Percentiles rank a stretch among this genome's conserved stretches.
These are phyloP conservation scores for Lysandra bellargus DNA, from an alignment of 2,888 invertebrate genomes.

Conservation along the genomic window DNA sequence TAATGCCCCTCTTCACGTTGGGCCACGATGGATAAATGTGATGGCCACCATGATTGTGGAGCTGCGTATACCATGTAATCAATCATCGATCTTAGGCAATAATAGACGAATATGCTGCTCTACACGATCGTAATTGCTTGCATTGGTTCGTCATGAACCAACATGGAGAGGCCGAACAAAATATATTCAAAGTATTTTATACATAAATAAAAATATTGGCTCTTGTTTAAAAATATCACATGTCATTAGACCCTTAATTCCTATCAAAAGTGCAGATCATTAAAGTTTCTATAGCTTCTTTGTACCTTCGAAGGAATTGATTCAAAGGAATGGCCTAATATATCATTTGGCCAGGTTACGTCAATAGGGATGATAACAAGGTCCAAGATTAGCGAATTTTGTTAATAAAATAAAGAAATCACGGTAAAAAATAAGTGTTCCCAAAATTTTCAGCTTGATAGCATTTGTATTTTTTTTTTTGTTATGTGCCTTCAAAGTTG, in stretches of 20 bases:
- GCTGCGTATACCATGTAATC: neutral
- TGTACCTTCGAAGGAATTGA: neutral
- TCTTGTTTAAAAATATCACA: conserved; percentile 16
- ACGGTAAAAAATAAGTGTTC: too few relatives aligned
- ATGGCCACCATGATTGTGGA: neutral
- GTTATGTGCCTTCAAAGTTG: too few relatives aligned
- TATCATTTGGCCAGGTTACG: neutral
- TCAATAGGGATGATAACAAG: neutral
- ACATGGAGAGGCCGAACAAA: neutral
- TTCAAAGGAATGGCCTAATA: neutral
- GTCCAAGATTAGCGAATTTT: too few relatives aligned
- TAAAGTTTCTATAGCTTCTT: neutral
- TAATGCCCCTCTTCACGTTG: neutral
- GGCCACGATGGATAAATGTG: neutral
- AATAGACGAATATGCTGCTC: too few relatives aligned
- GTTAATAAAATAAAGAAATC: too few relatives aligned
- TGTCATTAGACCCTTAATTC: neutral
- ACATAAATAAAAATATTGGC: conserved; percentile 11
- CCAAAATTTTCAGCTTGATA: too few relatives aligned
- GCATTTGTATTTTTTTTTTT: too few relatives aligned
- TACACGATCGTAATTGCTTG: neutral
- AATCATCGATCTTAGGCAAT: neutral
- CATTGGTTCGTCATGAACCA: neutral
- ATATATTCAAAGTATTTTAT: neutral
- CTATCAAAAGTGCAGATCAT: neutral